phyloP scores from a whole-genome alignment of 1,140 invertebrate species.

The Gonioctena quinquepunctata region DNA sequence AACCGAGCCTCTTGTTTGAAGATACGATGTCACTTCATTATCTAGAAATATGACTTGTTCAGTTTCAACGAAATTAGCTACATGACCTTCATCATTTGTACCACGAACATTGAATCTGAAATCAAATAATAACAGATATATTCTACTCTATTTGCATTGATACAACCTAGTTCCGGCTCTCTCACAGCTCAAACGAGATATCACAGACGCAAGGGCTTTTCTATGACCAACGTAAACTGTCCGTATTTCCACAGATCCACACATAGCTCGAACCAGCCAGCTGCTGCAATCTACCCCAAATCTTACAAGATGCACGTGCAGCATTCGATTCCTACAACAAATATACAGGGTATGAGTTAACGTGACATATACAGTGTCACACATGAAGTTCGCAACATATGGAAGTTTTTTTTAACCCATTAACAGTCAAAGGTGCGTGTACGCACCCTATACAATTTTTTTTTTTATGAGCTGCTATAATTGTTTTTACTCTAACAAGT shows the following conservation, averaged over 20 bases:
- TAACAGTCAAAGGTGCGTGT: too few species aligned
- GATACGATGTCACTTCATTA: constrained; percentile 79
- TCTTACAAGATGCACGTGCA: constrained; percentile 88
- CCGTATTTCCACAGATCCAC: constrained; percentile 93
- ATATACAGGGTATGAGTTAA: too few species aligned
- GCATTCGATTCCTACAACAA: constrained; percentile 80
- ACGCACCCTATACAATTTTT: too few species aligned
- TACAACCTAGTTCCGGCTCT: constrained; percentile 83
- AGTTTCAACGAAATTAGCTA: constrained; percentile 99
- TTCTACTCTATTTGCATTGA: constrained; percentile 3
- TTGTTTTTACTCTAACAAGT: too few species aligned
- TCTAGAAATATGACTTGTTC: constrained; percentile 95
- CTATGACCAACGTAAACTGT: constrained; percentile 93
- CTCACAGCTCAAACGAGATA: constrained; percentile 96
- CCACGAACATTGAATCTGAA: constrained; percentile 93
- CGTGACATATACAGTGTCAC: too few species aligned
- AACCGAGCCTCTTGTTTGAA: constrained; percentile 94
- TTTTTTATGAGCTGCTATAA: too few species aligned
- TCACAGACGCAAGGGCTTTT: constrained; percentile 89
- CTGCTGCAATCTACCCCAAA: constrained; percentile 85
- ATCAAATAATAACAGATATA: constrained; percentile 25
- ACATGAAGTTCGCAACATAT: too few species aligned
- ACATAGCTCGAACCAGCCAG: constrained; percentile 93
- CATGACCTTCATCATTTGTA: constrained; percentile 98
- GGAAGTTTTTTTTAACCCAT: too few species aligned